Evolutionary conservation across 2,888 invertebrate genomes (phyloP).

Genomic region (Pterostichus madidus): DNA sequence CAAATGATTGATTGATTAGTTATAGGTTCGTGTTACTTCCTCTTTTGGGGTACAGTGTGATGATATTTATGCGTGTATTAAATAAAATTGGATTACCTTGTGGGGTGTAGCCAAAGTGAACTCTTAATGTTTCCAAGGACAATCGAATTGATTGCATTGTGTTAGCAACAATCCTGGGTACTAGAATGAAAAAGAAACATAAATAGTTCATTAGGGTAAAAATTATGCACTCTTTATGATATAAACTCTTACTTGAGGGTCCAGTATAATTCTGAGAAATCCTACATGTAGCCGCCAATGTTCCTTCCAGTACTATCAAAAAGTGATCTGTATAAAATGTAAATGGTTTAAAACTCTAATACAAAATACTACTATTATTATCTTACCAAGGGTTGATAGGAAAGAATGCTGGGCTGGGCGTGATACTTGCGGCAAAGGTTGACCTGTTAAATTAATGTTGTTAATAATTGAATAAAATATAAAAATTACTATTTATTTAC

Average conservation of each 20-base stretch:
- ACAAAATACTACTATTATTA: no score
- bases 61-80: no score
- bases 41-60: no score
- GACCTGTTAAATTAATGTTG: no score
- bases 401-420: no score
- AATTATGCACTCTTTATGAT: background rate
- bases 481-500: no score
- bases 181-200: background rate
- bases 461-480: no score
- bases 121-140: background rate
- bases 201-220: no score
- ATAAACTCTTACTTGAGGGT: background rate
- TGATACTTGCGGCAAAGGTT: no score
- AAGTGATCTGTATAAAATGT: background rate
- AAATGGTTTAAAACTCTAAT: background rate
- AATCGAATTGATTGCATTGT: constrained; percentile 13
- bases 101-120: background rate
- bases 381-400: no score
- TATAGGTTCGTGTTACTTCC: no score
- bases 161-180: background rate
- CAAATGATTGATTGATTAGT: no score
- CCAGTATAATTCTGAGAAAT: background rate
- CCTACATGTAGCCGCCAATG: background rate
- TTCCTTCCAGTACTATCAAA: background rate
- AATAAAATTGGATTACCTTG: background rate